Evolutionary conservation across 2,888 invertebrate species (phyloP), one percentile per base, ranked within the genome.

Genomic region (Apodemia zela): DNA sequence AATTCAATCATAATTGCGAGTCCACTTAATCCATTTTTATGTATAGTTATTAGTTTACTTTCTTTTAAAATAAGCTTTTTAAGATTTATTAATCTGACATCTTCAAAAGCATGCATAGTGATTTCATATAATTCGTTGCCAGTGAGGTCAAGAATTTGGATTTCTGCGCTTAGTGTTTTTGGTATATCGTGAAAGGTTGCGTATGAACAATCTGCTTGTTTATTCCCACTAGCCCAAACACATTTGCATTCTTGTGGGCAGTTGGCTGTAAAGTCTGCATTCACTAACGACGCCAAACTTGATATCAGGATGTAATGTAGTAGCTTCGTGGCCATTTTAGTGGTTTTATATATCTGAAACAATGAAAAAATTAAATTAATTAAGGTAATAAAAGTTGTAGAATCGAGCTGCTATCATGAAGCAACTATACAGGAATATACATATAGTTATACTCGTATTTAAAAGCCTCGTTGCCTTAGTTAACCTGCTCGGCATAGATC

Each of bases 161-260:
- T 92, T 67, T 96, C 95, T 47, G 93, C 87, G 77, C 96, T 96
- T 45, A 98, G 87, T 62, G 94, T 93, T 67, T 88, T 90, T 0
- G 98, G 98, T 69, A 98, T 94, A 38, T 93, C 88, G 59, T 91
- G 93, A 42, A 96, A 91, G n/a, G 93, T 91, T 49, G 93, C 92
- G 63, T 93, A 91, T 45, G 93, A 93, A 81, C 98, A 98, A 72
- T 97, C 96, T 1, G 97, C 97, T 25, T 95, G 94, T 80, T 96
- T 97, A 81, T 95, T 96, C 7, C 97, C 97, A 66, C 95, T 95
- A 35, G 94, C 94, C 97, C 98, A 98, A 69, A 95, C 94, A 81
- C 98, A 98, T 76, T 94, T 94, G 89, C 98, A 98, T 64, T 91
- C 90, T 69, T 91, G 79, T 11, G 94, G 93, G 81, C 95, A 96